phyloP scores from a whole-genome alignment of 2,888 invertebrate genomes.

The Kuschelorhynchus macadamiae region DNA sequence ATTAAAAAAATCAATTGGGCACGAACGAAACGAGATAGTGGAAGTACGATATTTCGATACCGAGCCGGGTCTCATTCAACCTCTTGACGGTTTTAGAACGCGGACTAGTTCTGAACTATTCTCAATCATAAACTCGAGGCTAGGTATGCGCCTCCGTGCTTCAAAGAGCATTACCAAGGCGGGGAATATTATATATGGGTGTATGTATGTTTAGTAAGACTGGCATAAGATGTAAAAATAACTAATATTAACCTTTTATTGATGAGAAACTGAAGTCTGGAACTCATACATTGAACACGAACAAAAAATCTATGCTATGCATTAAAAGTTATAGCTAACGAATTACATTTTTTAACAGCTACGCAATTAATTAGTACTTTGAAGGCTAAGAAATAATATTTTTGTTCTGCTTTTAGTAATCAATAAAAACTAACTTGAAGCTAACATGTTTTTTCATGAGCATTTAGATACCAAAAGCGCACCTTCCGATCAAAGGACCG shows the following conservation, averaged over 20 bases:
- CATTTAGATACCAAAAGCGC: no score
- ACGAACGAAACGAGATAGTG: slow-evolving; percentile 25
- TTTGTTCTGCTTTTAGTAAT: no score
- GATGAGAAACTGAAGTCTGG: no score
- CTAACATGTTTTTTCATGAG: no score
- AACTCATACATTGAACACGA: no score
- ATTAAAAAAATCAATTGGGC: slow-evolving; percentile 33
- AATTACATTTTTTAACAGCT: no score
- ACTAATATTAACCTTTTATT: background rate
- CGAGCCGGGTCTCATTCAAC: slow-evolving; percentile 6
- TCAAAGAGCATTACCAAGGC: slow-evolving; percentile 40
- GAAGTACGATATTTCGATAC: slow-evolving; percentile 12
- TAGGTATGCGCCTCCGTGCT: slow-evolving; percentile 41
- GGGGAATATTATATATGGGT: slow-evolving; percentile 42
- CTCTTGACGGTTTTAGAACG: slow-evolving; percentile 26
- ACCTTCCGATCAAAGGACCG: no score
- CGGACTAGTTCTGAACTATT: slow-evolving; percentile 40
- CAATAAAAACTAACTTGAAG: no score
- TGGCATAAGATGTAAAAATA: slow-evolving; percentile 40
- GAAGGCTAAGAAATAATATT: no score
- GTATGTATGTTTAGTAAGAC: slow-evolving; percentile 36
- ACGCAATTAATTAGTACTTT: no score
- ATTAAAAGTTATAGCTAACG: no score
- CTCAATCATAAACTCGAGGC: slow-evolving; percentile 28
- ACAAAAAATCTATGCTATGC: no score